Evolutionary conservation across 1,140 invertebrate genomes (phyloP).

Genomic region (Papilio glaucus): DNA sequence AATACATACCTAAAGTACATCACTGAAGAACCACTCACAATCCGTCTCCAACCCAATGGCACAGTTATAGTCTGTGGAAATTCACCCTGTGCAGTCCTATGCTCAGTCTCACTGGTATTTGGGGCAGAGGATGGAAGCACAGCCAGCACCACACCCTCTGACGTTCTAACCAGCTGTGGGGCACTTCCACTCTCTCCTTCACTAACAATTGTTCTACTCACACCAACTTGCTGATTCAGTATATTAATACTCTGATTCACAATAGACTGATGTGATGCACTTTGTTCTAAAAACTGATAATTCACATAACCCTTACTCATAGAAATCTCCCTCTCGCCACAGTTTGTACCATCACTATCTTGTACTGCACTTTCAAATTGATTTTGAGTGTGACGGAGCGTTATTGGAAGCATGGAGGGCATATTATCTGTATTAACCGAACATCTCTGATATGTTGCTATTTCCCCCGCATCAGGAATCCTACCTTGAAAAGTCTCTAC

Average conservation of each 20-base stretch:
- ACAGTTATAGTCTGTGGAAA: constrained; percentile 74
- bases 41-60: constrained; percentile 80
- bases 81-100: constrained; percentile 66
- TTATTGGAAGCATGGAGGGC: constrained; percentile 59
- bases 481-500: constrained; percentile 64
- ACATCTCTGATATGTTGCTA: constrained; percentile 67
- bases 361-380: constrained; percentile 61
- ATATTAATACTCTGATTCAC: constrained; percentile 83
- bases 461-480: constrained; percentile 58
- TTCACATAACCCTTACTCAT: constrained; percentile 76
- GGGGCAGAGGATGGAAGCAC: constrained; percentile 69
- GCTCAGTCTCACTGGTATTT: constrained; percentile 52
- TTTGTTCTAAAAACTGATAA: constrained; percentile 82
- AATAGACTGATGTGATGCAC: constrained; percentile 81
- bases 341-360: constrained; percentile 62
- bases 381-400: constrained; percentile 58
- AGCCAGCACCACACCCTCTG: constrained; percentile 78
- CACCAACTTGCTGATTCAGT: constrained; percentile 80
- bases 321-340: constrained; percentile 66
- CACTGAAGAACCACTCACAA: constrained; percentile 75
- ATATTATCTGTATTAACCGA: constrained; percentile 59
- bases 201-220: constrained; percentile 66
- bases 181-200: constrained; percentile 59
- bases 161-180: constrained; percentile 76
- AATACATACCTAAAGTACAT: constrained; percentile 78